Conservation (phyloP, 2,797 vertebrate species). For the Eospalax fontanierii region DNA sequence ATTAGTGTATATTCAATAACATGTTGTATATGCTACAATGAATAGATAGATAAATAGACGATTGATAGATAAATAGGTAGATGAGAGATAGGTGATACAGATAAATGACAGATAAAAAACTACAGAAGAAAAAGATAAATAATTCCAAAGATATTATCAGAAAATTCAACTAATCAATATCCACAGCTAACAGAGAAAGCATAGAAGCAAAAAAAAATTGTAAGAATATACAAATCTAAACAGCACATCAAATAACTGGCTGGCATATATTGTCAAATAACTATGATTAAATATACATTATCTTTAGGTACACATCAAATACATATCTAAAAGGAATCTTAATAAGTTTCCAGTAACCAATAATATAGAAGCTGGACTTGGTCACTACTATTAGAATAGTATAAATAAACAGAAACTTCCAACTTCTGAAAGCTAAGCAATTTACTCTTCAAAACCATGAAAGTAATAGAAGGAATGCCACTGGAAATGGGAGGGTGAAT, state of each 20-base stretch:
- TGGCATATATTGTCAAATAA: background rate
- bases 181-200: background rate
- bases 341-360: background rate
- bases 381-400: background rate
- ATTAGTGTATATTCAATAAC: background rate
- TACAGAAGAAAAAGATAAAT: background rate
- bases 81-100: background rate
- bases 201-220: background rate
- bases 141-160: background rate
- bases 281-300: background rate
- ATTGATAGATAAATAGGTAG: background rate
- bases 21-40: background rate
- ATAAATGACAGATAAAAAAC: background rate
- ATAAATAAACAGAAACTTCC: constrained; percentile 6
- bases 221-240: background rate
- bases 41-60: background rate
- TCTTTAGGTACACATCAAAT: background rate
- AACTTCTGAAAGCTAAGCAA: constrained; percentile 10
- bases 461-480: background rate
- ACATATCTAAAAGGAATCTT: background rate
- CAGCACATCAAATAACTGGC: background rate
- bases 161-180: background rate
- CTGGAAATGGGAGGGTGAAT: background rate
- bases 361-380: background rate
- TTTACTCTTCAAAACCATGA: background rate